Conservation (phyloP, 2,113 vertebrate species). For the Zosterops lateralis region DNA sequence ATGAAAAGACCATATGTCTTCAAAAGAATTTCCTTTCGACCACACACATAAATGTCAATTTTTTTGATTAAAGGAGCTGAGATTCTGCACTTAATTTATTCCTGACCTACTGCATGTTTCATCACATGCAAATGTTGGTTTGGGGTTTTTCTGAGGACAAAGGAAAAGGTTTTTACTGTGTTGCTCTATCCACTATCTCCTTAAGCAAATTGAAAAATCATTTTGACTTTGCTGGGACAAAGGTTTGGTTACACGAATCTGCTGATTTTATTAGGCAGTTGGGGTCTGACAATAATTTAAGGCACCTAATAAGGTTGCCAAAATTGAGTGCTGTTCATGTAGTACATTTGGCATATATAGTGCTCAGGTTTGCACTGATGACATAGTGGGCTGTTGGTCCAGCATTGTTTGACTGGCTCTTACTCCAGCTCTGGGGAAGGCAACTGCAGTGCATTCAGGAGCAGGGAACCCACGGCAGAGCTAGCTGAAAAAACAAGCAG, state of each 20-base stretch:
- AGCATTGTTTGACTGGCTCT: neutral
- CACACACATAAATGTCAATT: neutral
- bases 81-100: conserved; percentile 38
- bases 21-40: neutral
- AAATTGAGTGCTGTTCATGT: neutral
- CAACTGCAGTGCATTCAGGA: neutral
- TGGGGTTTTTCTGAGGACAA: neutral
- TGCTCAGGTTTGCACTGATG: neutral
- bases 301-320: neutral
- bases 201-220: neutral
- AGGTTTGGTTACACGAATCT: neutral
- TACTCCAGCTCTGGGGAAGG: neutral
- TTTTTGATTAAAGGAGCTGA: conserved; percentile 17
- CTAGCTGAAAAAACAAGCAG: conserved; percentile 42
- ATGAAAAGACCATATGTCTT: neutral
- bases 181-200: neutral
- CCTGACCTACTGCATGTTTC: neutral
- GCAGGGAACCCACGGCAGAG: conserved; percentile 3
- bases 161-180: neutral
- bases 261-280: neutral
- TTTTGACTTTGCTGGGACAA: neutral
- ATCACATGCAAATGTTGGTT: neutral
- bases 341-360: neutral
- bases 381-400: neutral
- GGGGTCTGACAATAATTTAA: neutral